Percentiles rank a stretch among this genome's conserved stretches.
Conservation (phyloP, 2,113 vertebrate genomes). For the Poicephalus gulielmi region DNA sequence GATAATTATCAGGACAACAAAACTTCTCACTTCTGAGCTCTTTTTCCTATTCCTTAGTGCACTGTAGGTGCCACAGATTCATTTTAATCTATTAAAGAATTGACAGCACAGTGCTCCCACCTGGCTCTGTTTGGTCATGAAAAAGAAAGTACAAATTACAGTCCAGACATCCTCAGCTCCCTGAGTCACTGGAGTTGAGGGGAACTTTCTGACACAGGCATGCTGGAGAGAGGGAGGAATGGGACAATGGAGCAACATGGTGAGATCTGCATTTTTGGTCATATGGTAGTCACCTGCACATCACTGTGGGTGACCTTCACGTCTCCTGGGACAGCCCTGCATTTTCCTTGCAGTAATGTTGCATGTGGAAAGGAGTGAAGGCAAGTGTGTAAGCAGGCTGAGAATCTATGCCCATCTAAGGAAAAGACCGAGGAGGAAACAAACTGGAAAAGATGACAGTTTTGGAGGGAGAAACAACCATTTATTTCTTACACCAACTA, state of each 20-base stretch:
- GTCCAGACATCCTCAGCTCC: neutral
- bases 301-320: rapidly evolving
- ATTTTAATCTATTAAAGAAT: neutral
- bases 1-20: neutral
- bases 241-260: neutral
- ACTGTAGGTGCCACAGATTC: neutral
- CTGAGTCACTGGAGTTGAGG: neutral
- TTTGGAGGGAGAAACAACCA: neutral
- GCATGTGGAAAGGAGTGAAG: neutral
- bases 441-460: neutral
- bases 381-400: neutral
- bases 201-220: neutral
- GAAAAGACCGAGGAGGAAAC: neutral
- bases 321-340: neutral
- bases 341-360: neutral
- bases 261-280: neutral
- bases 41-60: neutral
- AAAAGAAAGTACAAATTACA: neutral
- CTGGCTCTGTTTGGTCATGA: rapidly evolving
- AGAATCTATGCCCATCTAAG: neutral
- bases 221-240: neutral
- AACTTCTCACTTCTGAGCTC: neutral
- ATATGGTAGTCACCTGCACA: neutral
- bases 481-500: neutral
- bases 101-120: neutral